A percentile compares a stretch with the other conserved stretches of the same genome.
These are phyloP conservation scores for Ennomos quercinarius DNA, from an alignment of 2,888 invertebrate genomes.

Conservation along the genomic window DNA sequence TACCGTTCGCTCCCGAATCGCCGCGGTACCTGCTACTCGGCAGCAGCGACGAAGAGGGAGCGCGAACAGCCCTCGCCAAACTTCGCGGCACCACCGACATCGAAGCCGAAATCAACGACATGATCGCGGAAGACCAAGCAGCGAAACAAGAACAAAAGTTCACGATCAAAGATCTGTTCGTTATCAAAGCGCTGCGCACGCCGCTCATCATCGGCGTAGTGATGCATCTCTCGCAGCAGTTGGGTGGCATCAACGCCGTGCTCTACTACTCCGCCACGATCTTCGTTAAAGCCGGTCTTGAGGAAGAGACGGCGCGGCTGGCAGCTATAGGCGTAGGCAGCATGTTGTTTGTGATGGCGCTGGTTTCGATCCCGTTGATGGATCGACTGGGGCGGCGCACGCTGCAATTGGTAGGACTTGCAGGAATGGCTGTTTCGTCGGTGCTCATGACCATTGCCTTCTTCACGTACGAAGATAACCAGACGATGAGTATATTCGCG, in stretches of 20 bases:
- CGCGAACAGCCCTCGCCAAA: slow-evolving; percentile 64
- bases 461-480: slow-evolving; percentile 70
- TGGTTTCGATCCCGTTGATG: slow-evolving; percentile 91
- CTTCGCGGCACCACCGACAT: slow-evolving; percentile 71
- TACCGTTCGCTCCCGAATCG: slow-evolving; percentile 76
- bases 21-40: slow-evolving; percentile 76
- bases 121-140: slow-evolving; percentile 77
- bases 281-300: slow-evolving; percentile 87
- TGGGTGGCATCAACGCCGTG: slow-evolving; percentile 85
- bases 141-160: slow-evolving; percentile 74
- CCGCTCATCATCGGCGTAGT: slow-evolving; percentile 80
- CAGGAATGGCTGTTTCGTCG: slow-evolving; percentile 90
- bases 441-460: slow-evolving; percentile 88
- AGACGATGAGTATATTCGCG: slow-evolving; percentile 77
- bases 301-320: slow-evolving; percentile 84
- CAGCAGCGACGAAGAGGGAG: slow-evolving; percentile 69
- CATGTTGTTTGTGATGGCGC: slow-evolving; percentile 90
- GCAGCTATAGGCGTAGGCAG: slow-evolving; percentile 90
- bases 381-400: slow-evolving; percentile 89
- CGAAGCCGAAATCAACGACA: slow-evolving; percentile 79
- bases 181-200: slow-evolving; percentile 62
- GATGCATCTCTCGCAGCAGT: slow-evolving; percentile 81
- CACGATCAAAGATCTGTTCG: slow-evolving; percentile 68
- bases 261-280: slow-evolving; percentile 90
- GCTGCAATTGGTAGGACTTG: slow-evolving; percentile 88